Evolutionary conservation across 2,797 vertebrate genomes (phyloP).

Genomic region (Channa striata): DNA sequence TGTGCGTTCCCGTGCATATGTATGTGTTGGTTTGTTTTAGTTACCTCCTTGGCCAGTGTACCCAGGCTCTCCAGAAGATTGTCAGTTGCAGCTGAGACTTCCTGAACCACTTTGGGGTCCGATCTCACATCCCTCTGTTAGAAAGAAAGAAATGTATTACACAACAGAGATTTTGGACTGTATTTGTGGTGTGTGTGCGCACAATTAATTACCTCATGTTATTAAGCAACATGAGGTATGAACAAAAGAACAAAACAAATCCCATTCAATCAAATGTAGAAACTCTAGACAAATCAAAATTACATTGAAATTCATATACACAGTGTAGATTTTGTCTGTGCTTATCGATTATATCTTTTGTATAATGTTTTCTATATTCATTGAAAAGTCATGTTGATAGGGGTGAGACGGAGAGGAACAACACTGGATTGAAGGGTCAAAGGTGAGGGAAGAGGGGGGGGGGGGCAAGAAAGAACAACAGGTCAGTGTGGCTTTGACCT

Average conservation of each 20-base stretch:
- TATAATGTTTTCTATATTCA: not conserved
- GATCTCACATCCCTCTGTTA: constrained; percentile 87
- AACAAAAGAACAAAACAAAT: too few relatives aligned
- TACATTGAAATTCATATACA: not conserved
- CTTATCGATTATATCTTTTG: not conserved
- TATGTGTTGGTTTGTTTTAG: constrained; percentile 28
- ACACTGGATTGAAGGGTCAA: constrained; percentile 31
- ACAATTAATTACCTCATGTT: not conserved
- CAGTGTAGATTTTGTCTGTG: not conserved
- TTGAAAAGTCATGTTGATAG: not conserved
- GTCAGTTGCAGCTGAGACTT: constrained; percentile 88
- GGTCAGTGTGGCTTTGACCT: constrained; percentile 33
- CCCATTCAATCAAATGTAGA: too few relatives aligned
- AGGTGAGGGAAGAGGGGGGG: constrained; percentile 21
- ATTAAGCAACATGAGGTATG: not conserved
- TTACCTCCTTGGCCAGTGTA: constrained; percentile 90
- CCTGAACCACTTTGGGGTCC: constrained; percentile 84
- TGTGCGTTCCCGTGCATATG: constrained; percentile 2
- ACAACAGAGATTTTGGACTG: not conserved
- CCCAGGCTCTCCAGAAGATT: constrained; percentile 88
- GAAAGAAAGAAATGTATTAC: constrained; percentile 32
- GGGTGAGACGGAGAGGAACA: constrained; percentile 12
- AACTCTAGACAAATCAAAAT: not conserved
- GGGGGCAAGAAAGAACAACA: constrained; percentile 42
- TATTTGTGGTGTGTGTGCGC: not conserved